Base-by-base conservation (phyloP, 2,113 vertebrate species). In the Camelus dromedarius region DNA sequence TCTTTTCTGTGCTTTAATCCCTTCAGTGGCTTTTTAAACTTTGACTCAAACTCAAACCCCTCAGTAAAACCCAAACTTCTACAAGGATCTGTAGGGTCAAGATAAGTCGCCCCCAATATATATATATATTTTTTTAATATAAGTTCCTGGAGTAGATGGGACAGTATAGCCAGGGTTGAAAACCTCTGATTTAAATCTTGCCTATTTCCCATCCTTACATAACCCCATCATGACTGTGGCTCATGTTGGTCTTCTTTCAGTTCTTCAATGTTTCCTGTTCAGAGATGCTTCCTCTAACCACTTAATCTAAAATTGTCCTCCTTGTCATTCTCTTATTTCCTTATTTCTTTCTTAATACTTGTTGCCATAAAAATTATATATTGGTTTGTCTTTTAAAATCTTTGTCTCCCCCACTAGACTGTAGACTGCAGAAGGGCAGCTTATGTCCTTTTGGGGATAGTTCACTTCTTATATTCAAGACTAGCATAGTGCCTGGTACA, bases 311-410 rank as follows among this genome's bases (percentile, higher is more conserved):
- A 60, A 42, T 24, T 32, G 32, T 46, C 15, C 16, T 7, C 28
- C 8, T 15, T 16, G n/a, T 58, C 72, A 38, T 84, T 75, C 83
- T 93, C 38, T 66, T 70, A 84, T 67, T 88, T 88, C 48, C 70
- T 83, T 35, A 67, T 90, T 90, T 90, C 30, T 89, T 92, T 93
- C 89, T 89, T 46, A 69, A 83, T 60, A 80, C 28, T 48, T 73
- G 32, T 54, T 83, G 69, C 62, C 38, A 66, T 76, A 60, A 83
- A 89, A 84, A 54, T 60, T 19, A 32, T 28, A 54, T 66, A 11
- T 80, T 83, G 64, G 58, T 24, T 54, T n/a, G 10, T 38, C 52
- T 82, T 91, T 81, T 35, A 75, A 81, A 93, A 91, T 70, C n/a
- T 91, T 42, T 87, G 6, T 82, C 32, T 75, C 50, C 81, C 52